phyloP scores from a whole-genome alignment of 2,888 invertebrate genomes.

The Drosophila greeni region DNA sequence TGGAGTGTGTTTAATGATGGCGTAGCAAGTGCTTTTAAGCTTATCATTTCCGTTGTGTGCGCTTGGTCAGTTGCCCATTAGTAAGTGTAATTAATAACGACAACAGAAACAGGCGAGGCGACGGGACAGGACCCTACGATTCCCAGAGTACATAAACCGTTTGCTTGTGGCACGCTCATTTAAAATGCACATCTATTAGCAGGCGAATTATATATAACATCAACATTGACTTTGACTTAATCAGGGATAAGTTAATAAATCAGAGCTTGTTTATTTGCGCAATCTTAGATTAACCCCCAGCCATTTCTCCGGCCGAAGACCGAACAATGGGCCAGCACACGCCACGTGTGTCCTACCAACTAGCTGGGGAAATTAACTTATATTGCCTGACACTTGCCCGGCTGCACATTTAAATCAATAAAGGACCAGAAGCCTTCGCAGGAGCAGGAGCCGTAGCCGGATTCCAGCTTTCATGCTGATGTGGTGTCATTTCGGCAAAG shows the following conservation, averaged over 20 bases:
- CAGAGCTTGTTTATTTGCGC: constrained; percentile 17
- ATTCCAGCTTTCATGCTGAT: constrained; percentile 8
- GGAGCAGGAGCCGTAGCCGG: neutral
- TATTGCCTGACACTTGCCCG: constrained; percentile 33
- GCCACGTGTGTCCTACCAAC: constrained; percentile 30
- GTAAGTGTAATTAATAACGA: constrained; percentile 56
- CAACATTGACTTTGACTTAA: constrained; percentile 43
- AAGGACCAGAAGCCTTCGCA: neutral
- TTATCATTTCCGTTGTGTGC: constrained; percentile 56
- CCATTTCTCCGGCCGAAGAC: neutral
- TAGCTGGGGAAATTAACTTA: constrained; percentile 44
- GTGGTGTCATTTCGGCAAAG: constrained; percentile 8
- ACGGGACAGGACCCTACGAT: constrained; percentile 1
- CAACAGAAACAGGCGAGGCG: constrained; percentile 11
- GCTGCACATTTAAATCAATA: constrained; percentile 37
- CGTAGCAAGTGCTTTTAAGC: constrained; percentile 40
- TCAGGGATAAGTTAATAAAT: constrained; percentile 31
- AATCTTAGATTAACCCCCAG: constrained; percentile 14
- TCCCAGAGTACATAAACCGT: constrained; percentile 2
- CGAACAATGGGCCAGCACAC: constrained; percentile 10
- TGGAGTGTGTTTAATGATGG: constrained; percentile 48
- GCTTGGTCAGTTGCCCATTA: constrained; percentile 44
- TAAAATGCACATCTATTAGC: constrained; percentile 31
- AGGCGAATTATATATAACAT: constrained; percentile 21
- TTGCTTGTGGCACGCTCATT: constrained; percentile 8